phyloP scores from a whole-genome alignment of 2,888 invertebrate genomes.

The Tinea trinotella region DNA sequence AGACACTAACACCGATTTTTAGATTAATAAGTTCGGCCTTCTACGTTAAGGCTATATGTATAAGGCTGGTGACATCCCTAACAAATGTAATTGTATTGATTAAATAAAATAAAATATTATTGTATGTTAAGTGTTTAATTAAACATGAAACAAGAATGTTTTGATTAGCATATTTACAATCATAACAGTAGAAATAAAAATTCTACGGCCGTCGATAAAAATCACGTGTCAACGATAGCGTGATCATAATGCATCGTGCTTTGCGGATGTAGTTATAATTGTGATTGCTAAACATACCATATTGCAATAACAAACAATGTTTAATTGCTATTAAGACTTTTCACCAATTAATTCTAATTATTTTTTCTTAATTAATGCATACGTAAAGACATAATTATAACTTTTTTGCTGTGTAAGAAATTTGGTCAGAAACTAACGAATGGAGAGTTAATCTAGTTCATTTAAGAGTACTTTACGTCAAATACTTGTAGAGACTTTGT shows the following conservation, averaged over 20 bases:
- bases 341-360: background rate
- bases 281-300: background rate
- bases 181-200: background rate
- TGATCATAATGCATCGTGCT: background rate
- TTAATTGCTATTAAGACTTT: background rate
- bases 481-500: too few species aligned
- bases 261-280: slow-evolving; percentile 1
- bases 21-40: too few species aligned
- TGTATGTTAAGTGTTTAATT: background rate
- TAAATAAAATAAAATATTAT: too few species aligned
- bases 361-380: background rate
- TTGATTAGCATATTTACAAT: background rate
- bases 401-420: too few species aligned
- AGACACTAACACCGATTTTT: too few species aligned
- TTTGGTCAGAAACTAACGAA: too few species aligned
- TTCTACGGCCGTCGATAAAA: background rate
- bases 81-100: too few species aligned
- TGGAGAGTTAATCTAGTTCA: too few species aligned
- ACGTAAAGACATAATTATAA: too few species aligned
- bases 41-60: too few species aligned
- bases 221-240: slow-evolving; percentile 9
- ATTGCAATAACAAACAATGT: background rate
- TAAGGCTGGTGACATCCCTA: too few species aligned
- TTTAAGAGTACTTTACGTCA: too few species aligned
- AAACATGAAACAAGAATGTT: background rate